A percentile compares a stretch with the other conserved stretches of the same genome.
Conservation (phyloP, 1,140 invertebrate genomes). For the Drosophila jambulina region DNA sequence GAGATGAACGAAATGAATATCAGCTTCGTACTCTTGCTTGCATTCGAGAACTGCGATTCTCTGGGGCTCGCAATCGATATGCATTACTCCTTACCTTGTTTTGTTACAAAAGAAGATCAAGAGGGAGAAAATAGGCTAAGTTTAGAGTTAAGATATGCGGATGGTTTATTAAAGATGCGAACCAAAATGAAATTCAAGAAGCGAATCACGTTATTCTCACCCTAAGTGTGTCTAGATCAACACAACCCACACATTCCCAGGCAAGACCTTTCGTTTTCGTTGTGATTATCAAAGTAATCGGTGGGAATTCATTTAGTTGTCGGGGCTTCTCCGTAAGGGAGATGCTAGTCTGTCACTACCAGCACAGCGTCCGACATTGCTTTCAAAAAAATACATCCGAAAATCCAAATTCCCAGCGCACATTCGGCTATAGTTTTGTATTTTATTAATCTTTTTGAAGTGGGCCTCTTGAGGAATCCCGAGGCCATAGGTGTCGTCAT, state of each 20-base stretch:
- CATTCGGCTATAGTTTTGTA: conserved; percentile 6
- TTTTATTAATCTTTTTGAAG: not conserved
- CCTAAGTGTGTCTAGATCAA: not conserved
- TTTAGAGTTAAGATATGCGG: conserved; percentile 5
- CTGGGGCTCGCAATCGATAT: not conserved
- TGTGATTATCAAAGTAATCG: not conserved
- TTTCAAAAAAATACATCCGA: not conserved
- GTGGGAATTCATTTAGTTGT: not conserved
- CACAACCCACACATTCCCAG: not conserved
- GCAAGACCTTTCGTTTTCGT: not conserved
- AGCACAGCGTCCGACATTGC: not conserved
- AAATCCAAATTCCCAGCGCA: conserved; percentile 54
- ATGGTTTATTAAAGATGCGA: conserved; percentile 32
- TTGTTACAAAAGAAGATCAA: conserved; percentile 1
- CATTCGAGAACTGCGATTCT: not conserved
- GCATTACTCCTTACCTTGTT: not conserved
- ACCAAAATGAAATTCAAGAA: not conserved
- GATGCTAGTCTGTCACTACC: not conserved
- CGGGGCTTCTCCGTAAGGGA: not conserved
- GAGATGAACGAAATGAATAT: not conserved
- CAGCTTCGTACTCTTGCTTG: not conserved
- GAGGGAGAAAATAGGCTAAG: not conserved
- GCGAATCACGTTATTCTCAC: not conserved
- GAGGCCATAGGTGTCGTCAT: not conserved
- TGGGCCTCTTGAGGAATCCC: not conserved